phyloP scores from a whole-genome alignment of 2,797 vertebrate species.

The Scyliorhinus canicula region DNA sequence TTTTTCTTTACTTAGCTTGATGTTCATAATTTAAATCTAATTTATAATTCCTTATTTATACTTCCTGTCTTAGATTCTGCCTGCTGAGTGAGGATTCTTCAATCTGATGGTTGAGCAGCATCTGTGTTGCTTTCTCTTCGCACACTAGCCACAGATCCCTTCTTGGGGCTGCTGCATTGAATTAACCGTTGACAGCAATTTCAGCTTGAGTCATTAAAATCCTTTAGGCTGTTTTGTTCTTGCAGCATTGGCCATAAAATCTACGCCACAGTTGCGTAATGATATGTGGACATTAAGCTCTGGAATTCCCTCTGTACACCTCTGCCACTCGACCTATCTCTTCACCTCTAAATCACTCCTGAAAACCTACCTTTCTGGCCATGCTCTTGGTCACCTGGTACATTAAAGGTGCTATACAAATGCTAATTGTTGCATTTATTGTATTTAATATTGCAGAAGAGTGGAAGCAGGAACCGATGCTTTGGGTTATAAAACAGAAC shows the following conservation, averaged over 20 bases:
- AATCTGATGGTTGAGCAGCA: not conserved
- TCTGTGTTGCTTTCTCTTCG: not conserved
- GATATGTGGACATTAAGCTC: not conserved
- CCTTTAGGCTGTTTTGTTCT: not conserved
- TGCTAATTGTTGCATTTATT: not conserved
- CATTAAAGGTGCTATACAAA: not conserved
- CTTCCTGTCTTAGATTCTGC: not conserved
- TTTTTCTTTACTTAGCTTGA: too few species aligned
- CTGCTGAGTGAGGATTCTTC: not conserved
- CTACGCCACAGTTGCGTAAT: not conserved
- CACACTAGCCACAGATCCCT: too few species aligned
- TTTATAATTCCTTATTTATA: not conserved
- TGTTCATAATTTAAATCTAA: too few species aligned
- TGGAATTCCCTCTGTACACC: not conserved
- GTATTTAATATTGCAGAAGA: not conserved
- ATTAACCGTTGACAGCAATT: not conserved
- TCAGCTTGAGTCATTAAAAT: not conserved
- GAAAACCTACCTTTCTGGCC: not conserved
- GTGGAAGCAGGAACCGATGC: not conserved
- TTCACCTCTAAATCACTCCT: not conserved
- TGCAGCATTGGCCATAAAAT: not conserved
- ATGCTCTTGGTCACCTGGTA: not conserved
- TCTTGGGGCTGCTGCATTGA: too few species aligned
- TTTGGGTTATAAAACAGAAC: constrained; percentile 17
- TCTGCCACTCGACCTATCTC: not conserved